These are phyloP conservation scores for Drosophila rellima DNA, from an alignment of 2,888 invertebrate genomes.

Conservation along the genomic window DNA sequence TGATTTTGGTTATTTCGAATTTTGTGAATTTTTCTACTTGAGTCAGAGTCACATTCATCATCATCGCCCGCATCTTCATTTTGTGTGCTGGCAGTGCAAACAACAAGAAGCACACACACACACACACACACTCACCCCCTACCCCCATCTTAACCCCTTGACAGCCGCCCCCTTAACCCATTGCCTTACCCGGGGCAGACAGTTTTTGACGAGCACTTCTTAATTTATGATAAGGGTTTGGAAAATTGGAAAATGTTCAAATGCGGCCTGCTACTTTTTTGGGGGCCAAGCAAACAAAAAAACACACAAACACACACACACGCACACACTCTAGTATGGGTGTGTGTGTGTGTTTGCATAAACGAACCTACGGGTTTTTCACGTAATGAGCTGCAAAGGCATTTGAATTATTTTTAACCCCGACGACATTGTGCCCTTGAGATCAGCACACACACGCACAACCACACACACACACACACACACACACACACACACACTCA, in stretches of 20 bases:
- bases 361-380: conserved; percentile 77
- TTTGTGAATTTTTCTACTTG: conserved; percentile 35
- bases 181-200: conserved; percentile 59
- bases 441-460: conserved; percentile 60
- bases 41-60: conserved; percentile 67
- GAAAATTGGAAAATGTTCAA: conserved; percentile 82
- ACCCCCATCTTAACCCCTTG: conserved; percentile 3
- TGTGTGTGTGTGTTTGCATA: conserved; percentile 57
- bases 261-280: conserved; percentile 68
- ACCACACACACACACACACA: conserved; percentile 25
- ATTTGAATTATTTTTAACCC: conserved; percentile 83
- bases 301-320: conserved; percentile 18
- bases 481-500: conserved; percentile 26
- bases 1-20: conserved; percentile 61
- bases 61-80: conserved; percentile 74
- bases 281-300: conserved; percentile 47
- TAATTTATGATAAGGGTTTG: conserved; percentile 84
- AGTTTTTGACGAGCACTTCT: conserved; percentile 81
- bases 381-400: conserved; percentile 81
- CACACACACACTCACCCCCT: conserved; percentile 15
- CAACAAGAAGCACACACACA: conserved; percentile 46
- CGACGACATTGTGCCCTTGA: conserved; percentile 83
- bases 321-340: conserved; percentile 27
- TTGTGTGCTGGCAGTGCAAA: conserved; percentile 60
- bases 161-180: conserved; percentile 14